A percentile compares a stretch with the other conserved stretches of the same genome.
Conservation (phyloP, 1,140 invertebrate species). For the Oryzaephilus surinamensis region DNA sequence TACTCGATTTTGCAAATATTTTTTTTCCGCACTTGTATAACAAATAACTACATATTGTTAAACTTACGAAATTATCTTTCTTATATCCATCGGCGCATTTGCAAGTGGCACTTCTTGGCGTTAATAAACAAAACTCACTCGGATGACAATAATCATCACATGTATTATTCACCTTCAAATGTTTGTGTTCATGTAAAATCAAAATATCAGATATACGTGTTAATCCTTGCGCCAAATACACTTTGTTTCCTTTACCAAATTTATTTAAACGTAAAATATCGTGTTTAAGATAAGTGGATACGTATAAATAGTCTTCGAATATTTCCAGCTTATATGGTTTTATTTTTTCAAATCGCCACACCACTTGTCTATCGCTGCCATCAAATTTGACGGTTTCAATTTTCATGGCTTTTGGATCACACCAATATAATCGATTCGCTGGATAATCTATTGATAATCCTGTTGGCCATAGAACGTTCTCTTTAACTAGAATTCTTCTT, state of each 20-base stretch:
- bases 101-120: constrained; percentile 42
- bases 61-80: constrained; percentile 31
- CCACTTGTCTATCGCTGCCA: constrained; percentile 50
- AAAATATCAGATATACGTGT: constrained; percentile 50
- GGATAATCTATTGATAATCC: constrained; percentile 60
- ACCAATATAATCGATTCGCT: constrained; percentile 61
- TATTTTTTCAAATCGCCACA: constrained; percentile 41
- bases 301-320: constrained; percentile 61
- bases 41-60: too few relatives aligned
- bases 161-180: constrained; percentile 39
- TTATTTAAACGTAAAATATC: constrained; percentile 59
- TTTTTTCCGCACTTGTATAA: too few relatives aligned
- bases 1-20: too few relatives aligned
- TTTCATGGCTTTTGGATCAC: constrained; percentile 54
- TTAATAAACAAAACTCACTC: constrained; percentile 47
- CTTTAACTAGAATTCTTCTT: constrained; percentile 43
- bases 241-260: constrained; percentile 48
- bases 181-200: constrained; percentile 57
- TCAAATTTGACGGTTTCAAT: constrained; percentile 58
- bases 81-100: constrained; percentile 52
- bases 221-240: constrained; percentile 44
- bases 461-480: constrained; percentile 50
- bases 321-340: constrained; percentile 61
- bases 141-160: constrained; percentile 44
- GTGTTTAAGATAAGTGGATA: constrained; percentile 52